Evolutionary conservation across 2,113 vertebrate species (phyloP).

Genomic region (Seriola dumerili): DNA sequence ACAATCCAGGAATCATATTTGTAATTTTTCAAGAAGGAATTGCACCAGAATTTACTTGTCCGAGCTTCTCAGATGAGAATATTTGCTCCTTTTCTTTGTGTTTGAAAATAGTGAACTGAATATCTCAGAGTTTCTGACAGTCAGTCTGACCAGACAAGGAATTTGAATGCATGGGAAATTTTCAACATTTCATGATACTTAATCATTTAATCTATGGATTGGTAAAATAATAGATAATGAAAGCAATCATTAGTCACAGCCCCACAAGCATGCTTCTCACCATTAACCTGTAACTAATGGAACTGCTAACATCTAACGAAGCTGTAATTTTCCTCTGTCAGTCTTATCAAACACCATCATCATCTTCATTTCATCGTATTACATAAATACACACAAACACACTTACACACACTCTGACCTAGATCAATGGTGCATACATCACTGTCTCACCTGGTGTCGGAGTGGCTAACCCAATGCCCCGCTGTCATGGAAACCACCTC

Average conservation of each 20-base stretch:
- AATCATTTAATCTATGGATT: not conserved
- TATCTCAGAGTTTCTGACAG: not conserved
- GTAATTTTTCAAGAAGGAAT: too few species aligned
- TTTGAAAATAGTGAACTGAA: too few species aligned
- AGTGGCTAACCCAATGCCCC: conserved; percentile 21
- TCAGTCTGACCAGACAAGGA: not conserved
- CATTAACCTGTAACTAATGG: conserved; percentile 3
- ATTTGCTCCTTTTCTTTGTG: too few species aligned
- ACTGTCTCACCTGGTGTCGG: conserved; percentile 61
- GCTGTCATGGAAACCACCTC: conserved; percentile 49
- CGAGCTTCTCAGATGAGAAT: too few species aligned
- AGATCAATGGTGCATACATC: conserved; percentile 53
- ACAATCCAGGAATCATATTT: too few species aligned
- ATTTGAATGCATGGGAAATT: not conserved
- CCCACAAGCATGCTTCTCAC: not conserved
- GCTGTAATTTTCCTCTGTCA: not conserved
- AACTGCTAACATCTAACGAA: not conserved
- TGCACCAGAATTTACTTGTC: too few species aligned
- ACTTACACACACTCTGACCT: conserved; percentile 33
- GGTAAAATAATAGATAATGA: not conserved
- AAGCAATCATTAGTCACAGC: not conserved
- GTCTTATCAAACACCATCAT: not conserved
- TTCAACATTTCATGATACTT: too few species aligned
- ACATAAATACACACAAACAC: not conserved
- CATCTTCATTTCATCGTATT: not conserved